Evolutionary conservation across 2,113 vertebrate species (phyloP).

Genomic region (Pandion haliaetus): DNA sequence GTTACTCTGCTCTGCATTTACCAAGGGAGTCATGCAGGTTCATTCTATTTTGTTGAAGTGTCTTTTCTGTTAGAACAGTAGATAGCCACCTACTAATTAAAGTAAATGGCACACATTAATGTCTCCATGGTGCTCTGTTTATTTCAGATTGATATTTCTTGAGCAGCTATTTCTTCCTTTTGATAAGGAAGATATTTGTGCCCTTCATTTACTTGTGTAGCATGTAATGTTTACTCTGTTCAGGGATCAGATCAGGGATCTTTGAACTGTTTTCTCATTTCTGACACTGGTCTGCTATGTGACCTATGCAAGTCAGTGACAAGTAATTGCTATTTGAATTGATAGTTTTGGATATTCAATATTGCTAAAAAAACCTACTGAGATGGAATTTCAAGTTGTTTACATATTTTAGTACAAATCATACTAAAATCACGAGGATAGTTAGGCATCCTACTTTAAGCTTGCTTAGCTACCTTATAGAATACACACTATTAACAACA

Average conservation of each 20-base stretch:
- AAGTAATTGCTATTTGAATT: background rate
- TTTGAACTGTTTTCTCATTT: background rate
- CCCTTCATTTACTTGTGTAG: background rate
- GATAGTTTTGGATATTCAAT: background rate
- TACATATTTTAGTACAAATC: background rate
- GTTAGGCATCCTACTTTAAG: background rate
- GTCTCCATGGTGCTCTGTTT: background rate
- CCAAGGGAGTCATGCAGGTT: background rate
- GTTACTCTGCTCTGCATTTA: background rate
- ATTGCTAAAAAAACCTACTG: background rate
- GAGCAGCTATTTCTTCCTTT: background rate
- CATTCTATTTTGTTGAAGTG: background rate
- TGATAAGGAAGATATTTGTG: background rate
- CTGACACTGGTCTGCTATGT: background rate
- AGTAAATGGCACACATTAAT: background rate
- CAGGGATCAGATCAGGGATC: background rate
- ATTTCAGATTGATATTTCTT: background rate
- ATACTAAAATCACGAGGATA: background rate
- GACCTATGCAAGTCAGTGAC: background rate
- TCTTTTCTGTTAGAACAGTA: constrained; percentile 10
- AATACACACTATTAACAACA: background rate
- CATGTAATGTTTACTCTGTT: background rate
- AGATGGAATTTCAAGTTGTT: background rate
- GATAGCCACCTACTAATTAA: constrained; percentile 16
- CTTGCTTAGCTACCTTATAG: background rate